A percentile compares a stretch with the other conserved stretches of the same genome.
Conservation (phyloP, 2,113 vertebrate genomes). For the Eurystomus gularis region DNA sequence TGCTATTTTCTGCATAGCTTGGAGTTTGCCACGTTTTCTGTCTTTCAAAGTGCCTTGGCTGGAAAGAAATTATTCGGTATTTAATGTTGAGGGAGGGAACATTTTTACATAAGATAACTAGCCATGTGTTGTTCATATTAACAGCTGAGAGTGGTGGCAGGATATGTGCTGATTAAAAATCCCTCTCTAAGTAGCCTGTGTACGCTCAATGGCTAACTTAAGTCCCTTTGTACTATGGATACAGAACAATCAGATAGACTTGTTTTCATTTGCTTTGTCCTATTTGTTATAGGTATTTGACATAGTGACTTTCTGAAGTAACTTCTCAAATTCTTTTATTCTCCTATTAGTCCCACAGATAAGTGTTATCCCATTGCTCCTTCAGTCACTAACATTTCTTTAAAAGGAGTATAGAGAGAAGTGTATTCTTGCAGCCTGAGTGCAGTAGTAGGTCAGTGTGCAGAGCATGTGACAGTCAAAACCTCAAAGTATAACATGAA, state of each 20-base stretch:
- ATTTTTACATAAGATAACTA: background rate
- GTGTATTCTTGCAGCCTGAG: background rate
- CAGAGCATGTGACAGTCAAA: background rate
- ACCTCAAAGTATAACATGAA: background rate
- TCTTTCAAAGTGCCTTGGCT: background rate
- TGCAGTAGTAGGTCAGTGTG: background rate
- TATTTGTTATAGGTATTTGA: background rate
- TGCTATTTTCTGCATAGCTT: background rate
- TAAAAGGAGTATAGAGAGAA: background rate
- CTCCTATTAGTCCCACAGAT: background rate
- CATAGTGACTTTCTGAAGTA: background rate
- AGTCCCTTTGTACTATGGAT: background rate
- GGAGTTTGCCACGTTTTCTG: background rate
- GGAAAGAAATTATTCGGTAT: background rate
- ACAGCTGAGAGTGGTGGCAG: background rate
- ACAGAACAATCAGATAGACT: background rate
- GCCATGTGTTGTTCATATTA: constrained; percentile 29
- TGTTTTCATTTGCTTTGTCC: background rate
- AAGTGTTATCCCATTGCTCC: background rate
- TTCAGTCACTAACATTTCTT: background rate
- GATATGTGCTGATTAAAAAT: constrained; percentile 3
- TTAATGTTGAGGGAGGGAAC: background rate
- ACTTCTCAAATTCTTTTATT: background rate
- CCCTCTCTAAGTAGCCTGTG: background rate
- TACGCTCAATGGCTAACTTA: background rate